Conservation (phyloP, 2,113 vertebrate species). For the Apus apus region DNA sequence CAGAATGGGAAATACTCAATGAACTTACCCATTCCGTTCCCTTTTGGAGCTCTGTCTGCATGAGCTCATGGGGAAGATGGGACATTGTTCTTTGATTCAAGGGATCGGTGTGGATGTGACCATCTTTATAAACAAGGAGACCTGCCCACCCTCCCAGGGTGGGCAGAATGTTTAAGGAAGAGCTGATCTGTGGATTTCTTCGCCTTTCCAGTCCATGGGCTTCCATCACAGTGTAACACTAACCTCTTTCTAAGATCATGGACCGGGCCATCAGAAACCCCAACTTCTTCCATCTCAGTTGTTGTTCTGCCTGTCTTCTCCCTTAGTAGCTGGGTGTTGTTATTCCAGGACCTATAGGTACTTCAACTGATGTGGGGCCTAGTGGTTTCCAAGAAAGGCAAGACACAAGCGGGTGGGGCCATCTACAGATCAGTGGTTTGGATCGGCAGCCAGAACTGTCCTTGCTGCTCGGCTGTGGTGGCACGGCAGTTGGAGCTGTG, state of each 20-base stretch:
- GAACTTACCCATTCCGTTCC: background rate
- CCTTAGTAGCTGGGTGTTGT: background rate
- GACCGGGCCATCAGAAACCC: background rate
- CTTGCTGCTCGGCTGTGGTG: background rate
- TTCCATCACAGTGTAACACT: background rate
- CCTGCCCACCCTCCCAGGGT: background rate
- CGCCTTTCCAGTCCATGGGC: background rate
- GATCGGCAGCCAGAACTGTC: background rate
- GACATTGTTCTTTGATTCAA: background rate
- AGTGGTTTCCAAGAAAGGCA: background rate
- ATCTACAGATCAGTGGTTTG: background rate
- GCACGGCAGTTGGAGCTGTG: fast-evolving
- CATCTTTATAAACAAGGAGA: background rate
- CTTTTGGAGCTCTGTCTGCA: background rate
- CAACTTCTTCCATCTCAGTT: background rate
- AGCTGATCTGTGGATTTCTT: background rate
- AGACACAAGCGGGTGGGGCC: background rate
- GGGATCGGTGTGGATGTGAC: fast-evolving
- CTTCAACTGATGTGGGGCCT: background rate
- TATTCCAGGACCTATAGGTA: background rate
- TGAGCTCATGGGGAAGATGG: background rate
- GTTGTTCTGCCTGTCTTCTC: background rate
- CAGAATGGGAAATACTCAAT: background rate
- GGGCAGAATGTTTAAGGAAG: background rate
- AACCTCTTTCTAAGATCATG: background rate